Evolutionary conservation across 2,888 invertebrate genomes (phyloP), one percentile per base, ranked within the genome.

Genomic region (Homarus gammarus): DNA sequence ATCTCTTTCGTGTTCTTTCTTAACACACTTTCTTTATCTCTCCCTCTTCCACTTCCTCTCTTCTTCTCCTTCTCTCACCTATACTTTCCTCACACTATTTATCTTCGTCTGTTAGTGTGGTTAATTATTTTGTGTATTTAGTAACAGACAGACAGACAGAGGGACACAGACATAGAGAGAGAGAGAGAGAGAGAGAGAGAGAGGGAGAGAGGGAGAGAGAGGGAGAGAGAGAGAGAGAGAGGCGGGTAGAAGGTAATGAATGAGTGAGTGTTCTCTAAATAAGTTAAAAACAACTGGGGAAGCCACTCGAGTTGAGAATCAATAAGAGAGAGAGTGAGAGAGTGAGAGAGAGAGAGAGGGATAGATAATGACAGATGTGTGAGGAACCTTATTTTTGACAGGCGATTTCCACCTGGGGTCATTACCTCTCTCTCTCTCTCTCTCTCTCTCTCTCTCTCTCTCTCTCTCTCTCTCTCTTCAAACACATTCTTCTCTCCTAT

Each of bases 261-360:
- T 12, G 44, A 8, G 44, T 44, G 44, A 8, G 12, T 12, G 44
- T 44, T 12, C 12, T 12, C 12, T 44, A 12, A 12, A 44, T 8
- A 44, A 44, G 44, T 44, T 8, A 44, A 12, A 12, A 8, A 12
- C 12, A 12, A 8, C 6, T 44, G 44, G n/a, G 44, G n/a, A n/a
- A n/a, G n/a, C n/a, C n/a, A n/a, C n/a, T n/a, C n/a, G n/a, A n/a
- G n/a, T n/a, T n/a, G n/a, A n/a, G n/a, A n/a, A n/a, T n/a, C n/a
- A n/a, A n/a, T n/a, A n/a, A n/a, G n/a, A n/a, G n/a, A n/a, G n/a
- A n/a, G n/a, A n/a, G 44, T 44, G 44, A 8, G 44, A 8, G 44
- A n/a, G n/a, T n/a, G 44, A 73, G 73, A 73, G 73, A 73, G 73
- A 73, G 73, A 73, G 73, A 73, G 73, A 73, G 40, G 36, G 73